phyloP scores from a whole-genome alignment of 2,797 vertebrate species.

The Microctenopoma steveboyesi region DNA sequence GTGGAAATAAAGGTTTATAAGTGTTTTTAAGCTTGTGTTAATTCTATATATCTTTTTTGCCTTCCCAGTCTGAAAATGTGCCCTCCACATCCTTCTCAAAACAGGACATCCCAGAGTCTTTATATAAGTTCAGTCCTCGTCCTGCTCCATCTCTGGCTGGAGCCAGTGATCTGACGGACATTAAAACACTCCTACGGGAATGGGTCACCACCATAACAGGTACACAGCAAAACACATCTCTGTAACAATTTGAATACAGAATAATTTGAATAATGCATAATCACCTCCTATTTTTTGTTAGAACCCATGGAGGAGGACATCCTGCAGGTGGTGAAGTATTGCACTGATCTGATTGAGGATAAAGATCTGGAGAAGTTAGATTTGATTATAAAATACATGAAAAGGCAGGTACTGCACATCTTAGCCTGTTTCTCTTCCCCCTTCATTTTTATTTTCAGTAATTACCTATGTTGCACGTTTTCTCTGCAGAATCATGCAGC shows the following conservation, averaged over 20 bases:
- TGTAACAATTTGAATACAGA: background rate
- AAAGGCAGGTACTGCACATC: slow-evolving; percentile 82
- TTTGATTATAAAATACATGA: slow-evolving; percentile 98
- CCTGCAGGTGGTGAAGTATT: slow-evolving; percentile 97
- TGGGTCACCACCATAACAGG: slow-evolving; percentile 95
- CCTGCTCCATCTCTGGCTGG: slow-evolving; percentile 91
- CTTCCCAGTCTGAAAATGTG: slow-evolving; percentile 82
- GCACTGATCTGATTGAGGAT: slow-evolving; percentile 97
- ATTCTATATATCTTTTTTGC: background rate
- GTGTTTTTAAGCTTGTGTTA: background rate
- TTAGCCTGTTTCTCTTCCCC: background rate
- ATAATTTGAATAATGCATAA: background rate
- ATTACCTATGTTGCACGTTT: background rate
- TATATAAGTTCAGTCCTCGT: slow-evolving; percentile 67
- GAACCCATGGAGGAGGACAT: slow-evolving; percentile 99
- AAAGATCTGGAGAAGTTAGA: slow-evolving; percentile 97
- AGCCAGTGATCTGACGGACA: slow-evolving; percentile 90
- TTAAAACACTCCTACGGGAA: slow-evolving; percentile 91
- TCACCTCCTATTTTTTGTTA: slow-evolving; percentile 54
- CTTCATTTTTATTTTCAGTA: background rate
- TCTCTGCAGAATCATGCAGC: slow-evolving; percentile 91
- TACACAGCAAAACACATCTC: slow-evolving; percentile 25
- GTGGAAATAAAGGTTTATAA: background rate
- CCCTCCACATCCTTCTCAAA: slow-evolving; percentile 82
- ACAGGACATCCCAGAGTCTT: slow-evolving; percentile 61